phyloP scores from a whole-genome alignment of 2,888 invertebrate genomes.

The Euproctis similis region DNA sequence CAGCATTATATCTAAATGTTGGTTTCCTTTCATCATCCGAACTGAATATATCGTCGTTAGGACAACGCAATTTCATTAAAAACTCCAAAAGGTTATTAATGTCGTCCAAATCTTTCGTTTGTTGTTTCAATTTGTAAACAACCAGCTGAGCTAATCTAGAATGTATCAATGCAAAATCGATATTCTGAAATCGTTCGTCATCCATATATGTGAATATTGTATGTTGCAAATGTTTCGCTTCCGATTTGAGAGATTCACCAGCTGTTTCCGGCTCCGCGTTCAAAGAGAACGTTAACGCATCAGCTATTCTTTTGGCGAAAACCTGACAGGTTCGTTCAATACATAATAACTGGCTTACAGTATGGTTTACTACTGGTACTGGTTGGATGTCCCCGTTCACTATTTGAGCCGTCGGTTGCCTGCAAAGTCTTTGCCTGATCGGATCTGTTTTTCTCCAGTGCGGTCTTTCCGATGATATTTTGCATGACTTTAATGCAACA shows the following conservation, averaged over 20 bases:
- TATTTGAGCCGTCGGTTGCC: slow-evolving; percentile 42
- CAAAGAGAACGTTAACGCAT: slow-evolving; percentile 75
- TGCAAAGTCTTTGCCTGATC: slow-evolving; percentile 43
- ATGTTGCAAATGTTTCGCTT: slow-evolving; percentile 81
- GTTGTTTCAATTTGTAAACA: slow-evolving; percentile 73
- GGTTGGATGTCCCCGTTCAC: slow-evolving; percentile 40
- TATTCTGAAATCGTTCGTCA: slow-evolving; percentile 78
- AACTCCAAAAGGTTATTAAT: slow-evolving; percentile 53
- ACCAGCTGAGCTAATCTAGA: slow-evolving; percentile 79
- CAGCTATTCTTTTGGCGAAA: slow-evolving; percentile 81
- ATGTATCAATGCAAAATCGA: slow-evolving; percentile 80
- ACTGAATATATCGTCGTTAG: slow-evolving; percentile 73
- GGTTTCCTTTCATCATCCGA: slow-evolving; percentile 73
- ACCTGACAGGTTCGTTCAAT: slow-evolving; percentile 73
- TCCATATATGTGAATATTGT: slow-evolving; percentile 81
- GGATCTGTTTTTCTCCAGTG: slow-evolving; percentile 56
- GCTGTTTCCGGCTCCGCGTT: slow-evolving; percentile 74
- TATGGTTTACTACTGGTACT: slow-evolving; percentile 44
- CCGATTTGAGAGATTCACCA: slow-evolving; percentile 76
- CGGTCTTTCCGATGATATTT: slow-evolving; percentile 56
- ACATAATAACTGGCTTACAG: slow-evolving; percentile 57
- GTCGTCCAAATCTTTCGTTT: slow-evolving; percentile 56
- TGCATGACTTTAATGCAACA: slow-evolving; percentile 74
- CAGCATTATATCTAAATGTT: slow-evolving; percentile 59
- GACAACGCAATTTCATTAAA: slow-evolving; percentile 53